Evolutionary conservation across 2,797 vertebrate species (phyloP), one percentile per base, ranked within the genome.

Genomic region (Euphonia xanthogaster): DNA sequence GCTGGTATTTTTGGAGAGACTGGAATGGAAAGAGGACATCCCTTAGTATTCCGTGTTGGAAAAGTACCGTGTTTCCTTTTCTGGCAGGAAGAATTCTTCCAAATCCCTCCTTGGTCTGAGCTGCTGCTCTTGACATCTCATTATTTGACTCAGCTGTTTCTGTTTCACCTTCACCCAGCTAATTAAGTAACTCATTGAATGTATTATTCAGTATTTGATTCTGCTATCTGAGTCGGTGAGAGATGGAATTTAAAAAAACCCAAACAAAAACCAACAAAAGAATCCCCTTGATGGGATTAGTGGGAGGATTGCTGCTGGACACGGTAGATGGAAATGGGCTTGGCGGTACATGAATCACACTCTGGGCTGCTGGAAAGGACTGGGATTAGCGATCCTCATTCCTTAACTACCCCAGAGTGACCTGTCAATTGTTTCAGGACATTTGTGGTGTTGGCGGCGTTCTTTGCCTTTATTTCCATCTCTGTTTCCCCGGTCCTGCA

Each of bases 151-250:
- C 94, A 83, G 97, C 94, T 97, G 95, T 97, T 98, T 91, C 97
- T 80, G 96, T 89, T 87, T 98, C 97, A 98, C 97, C 97, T 98
- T 98, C 97, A 97, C 97, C 96, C 93, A 92, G 89, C 97, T 98
- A 98, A 98, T 98, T 97, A 98, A 98, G 90, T 70, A 94, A 94
- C 97, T 97, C 97, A 91, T 94, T 94, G 97, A 95, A 97, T 97
- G 90, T 84, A 97, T 98, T 97, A 97, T 96, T 97, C 96, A 95
- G 76, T 75, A 81, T 96, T 95, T 94, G 96, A 97, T 96, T 97
- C 77, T 88, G 90, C 92, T 84, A 14, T 93, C 82, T 57, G 18
- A 91, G 95, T 93, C 5, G 6, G 75, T 93, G 92, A 96, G 92
- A 96, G 87, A 92, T 85, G 48, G 79, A 87, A 86, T 73, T 68